Evolutionary conservation across 2,113 vertebrate species (phyloP).

Genomic region (human): DNA sequence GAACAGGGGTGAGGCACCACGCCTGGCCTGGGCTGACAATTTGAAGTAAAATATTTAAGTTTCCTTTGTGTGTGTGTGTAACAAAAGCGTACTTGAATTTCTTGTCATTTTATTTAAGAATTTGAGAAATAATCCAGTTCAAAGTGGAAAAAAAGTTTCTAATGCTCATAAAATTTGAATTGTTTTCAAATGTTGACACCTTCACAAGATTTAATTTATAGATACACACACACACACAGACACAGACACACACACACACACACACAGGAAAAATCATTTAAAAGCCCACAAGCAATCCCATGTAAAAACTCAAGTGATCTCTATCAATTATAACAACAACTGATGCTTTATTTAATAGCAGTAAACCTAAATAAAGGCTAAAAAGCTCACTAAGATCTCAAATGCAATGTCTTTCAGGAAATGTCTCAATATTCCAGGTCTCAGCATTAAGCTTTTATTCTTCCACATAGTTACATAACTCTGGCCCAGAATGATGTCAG

Average conservation of each 20-base stretch:
- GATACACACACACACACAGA: neutral
- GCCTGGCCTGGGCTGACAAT: neutral
- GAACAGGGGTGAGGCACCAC: too few species aligned
- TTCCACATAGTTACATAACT: neutral
- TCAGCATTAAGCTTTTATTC: conserved; percentile 12
- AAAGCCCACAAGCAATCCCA: neutral
- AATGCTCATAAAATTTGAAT: neutral
- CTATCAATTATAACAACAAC: neutral
- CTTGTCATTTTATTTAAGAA: conserved; percentile 8
- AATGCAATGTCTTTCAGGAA: neutral
- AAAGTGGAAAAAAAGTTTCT: neutral
- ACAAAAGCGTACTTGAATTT: conserved; percentile 41
- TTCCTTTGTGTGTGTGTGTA: neutral
- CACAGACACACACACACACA: neutral
- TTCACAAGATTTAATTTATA: neutral
- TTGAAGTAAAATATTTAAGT: conserved; percentile 13
- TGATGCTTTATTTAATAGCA: neutral
- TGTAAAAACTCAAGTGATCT: neutral
- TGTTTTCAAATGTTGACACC: neutral
- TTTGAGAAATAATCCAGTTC: neutral
- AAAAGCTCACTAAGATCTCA: neutral
- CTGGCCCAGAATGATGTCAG: neutral
- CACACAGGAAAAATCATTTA: neutral
- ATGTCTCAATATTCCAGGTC: neutral
- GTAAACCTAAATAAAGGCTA: neutral